phyloP scores from a whole-genome alignment of 2,113 vertebrate genomes.

The Hypomesus transpacificus region DNA sequence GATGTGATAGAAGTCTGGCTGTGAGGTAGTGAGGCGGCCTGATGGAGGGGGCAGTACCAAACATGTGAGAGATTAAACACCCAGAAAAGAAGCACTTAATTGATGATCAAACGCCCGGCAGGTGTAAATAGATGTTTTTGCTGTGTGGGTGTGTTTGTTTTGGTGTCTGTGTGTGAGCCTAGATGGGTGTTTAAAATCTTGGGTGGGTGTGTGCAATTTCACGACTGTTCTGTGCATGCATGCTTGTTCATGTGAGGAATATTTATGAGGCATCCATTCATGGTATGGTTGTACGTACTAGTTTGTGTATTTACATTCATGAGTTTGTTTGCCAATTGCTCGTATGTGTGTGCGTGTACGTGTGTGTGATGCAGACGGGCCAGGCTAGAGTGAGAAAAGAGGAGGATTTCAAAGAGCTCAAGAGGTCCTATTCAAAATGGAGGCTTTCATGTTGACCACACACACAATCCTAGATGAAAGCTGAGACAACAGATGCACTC shows the following conservation, averaged over 20 bases:
- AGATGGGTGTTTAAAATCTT: neutral
- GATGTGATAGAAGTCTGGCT: conserved; percentile 4
- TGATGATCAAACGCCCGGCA: conserved; percentile 72
- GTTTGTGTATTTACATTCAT: conserved; percentile 7
- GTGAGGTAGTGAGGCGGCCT: conserved; percentile 1
- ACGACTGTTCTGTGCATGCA: neutral
- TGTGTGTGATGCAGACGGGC: conserved; percentile 40
- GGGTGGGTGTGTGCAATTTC: neutral
- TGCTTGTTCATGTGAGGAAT: neutral
- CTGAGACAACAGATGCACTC: conserved; percentile 29
- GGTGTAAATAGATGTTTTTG: conserved; percentile 64
- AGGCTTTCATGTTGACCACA: conserved; percentile 73
- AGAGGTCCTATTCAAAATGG: conserved; percentile 61
- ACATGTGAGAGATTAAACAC: conserved; percentile 69
- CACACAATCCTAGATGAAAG: conserved; percentile 63
- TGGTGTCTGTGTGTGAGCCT: neutral
- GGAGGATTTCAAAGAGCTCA: conserved; percentile 55
- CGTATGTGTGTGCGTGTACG: conserved; percentile 17
- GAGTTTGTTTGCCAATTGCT: conserved; percentile 1
- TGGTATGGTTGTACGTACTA: conserved; percentile 20
- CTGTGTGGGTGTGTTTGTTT: conserved; percentile 16
- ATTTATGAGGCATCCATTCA: neutral
- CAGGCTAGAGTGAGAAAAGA: conserved; percentile 47
- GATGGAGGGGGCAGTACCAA: conserved; percentile 23
- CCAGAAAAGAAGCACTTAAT: conserved; percentile 58